Percentiles rank a stretch among this genome's conserved stretches.
phyloP scores from a whole-genome alignment of 1,140 invertebrate species.

The Heliconius congener region DNA sequence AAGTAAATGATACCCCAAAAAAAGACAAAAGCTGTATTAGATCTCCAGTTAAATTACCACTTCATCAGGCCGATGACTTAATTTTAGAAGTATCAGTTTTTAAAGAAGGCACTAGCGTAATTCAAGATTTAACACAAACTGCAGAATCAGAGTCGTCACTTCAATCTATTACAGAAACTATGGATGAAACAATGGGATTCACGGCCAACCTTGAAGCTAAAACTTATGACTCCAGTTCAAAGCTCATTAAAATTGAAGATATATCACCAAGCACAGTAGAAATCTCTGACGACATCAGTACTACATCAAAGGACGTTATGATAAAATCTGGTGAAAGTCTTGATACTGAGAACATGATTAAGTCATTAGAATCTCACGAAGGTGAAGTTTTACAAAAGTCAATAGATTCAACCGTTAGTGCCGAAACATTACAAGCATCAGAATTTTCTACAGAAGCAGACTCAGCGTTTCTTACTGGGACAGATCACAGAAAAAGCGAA shows the following conservation, averaged over 20 bases:
- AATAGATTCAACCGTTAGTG: constrained; percentile 78
- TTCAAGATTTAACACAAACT: constrained; percentile 19
- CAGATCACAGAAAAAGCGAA: constrained; percentile 70
- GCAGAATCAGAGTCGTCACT: constrained; percentile 26
- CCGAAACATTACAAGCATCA: constrained; percentile 79
- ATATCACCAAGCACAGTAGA: constrained; percentile 66
- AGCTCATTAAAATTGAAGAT: constrained; percentile 56
- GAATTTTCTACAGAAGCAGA: constrained; percentile 80
- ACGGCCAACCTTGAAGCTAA: constrained; percentile 73
- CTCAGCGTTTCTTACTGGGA: constrained; percentile 76
- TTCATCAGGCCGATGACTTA: constrained; percentile 83
- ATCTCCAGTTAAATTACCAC: constrained; percentile 81
- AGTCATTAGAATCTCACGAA: constrained; percentile 79
- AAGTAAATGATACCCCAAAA: constrained; percentile 61
- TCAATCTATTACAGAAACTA: constrained; percentile 54
- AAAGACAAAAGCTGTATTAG: constrained; percentile 65
- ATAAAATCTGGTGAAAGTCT: constrained; percentile 82
- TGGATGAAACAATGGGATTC: constrained; percentile 55
- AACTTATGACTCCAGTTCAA: constrained; percentile 53
- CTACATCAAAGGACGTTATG: constrained; percentile 81
- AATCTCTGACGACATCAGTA: constrained; percentile 69
- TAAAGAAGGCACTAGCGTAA: constrained; percentile 57
- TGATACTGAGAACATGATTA: constrained; percentile 80
- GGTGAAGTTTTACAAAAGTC: constrained; percentile 79
- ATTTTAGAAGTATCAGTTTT: constrained; percentile 85